These are phyloP conservation scores for Doris montereyensis DNA, from an alignment of 2,888 invertebrate genomes.

Conservation along the genomic window DNA sequence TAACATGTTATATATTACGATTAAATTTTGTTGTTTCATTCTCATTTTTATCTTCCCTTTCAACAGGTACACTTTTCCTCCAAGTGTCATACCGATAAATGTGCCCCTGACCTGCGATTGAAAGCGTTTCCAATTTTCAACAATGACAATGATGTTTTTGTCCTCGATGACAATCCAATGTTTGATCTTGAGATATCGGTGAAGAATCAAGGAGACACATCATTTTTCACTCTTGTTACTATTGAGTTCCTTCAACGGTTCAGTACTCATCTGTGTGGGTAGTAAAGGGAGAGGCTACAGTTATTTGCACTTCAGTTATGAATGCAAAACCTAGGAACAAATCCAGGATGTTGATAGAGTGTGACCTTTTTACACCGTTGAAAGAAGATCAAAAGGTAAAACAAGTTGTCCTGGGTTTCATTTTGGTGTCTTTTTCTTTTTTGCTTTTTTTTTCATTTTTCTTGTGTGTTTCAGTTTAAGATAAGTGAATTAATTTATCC, in stretches of 20 bases:
- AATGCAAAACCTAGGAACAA: too few species aligned
- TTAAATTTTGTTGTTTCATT: too few species aligned
- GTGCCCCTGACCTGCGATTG: constrained; percentile 50
- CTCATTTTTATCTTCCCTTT: too few species aligned
- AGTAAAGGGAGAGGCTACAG: constrained; percentile 39
- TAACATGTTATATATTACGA: neutral
- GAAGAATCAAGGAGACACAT: constrained; percentile 53
- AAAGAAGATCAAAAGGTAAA: too few species aligned
- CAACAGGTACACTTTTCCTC: constrained; percentile 50
- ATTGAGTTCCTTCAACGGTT: constrained; percentile 47
- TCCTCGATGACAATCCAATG: constrained; percentile 50
- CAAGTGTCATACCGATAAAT: constrained; percentile 51
- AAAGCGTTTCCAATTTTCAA: constrained; percentile 38
- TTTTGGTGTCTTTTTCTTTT: too few species aligned
- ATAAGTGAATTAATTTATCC: too few species aligned
- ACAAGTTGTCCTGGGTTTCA: too few species aligned
- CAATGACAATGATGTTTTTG: constrained; percentile 33
- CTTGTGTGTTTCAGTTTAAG: too few species aligned
- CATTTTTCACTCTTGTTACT: constrained; percentile 50
- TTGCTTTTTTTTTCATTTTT: too few species aligned
- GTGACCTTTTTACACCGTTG: too few species aligned
- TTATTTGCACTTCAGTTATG: constrained; percentile 40
- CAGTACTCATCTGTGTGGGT: constrained; percentile 44
- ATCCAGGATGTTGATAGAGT: too few species aligned
- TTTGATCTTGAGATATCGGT: constrained; percentile 49